A percentile compares a stretch with the other conserved stretches of the same genome.
phyloP scores from a whole-genome alignment of 2,113 vertebrate genomes.

The Sinocyclocheilus maitianheensis region DNA sequence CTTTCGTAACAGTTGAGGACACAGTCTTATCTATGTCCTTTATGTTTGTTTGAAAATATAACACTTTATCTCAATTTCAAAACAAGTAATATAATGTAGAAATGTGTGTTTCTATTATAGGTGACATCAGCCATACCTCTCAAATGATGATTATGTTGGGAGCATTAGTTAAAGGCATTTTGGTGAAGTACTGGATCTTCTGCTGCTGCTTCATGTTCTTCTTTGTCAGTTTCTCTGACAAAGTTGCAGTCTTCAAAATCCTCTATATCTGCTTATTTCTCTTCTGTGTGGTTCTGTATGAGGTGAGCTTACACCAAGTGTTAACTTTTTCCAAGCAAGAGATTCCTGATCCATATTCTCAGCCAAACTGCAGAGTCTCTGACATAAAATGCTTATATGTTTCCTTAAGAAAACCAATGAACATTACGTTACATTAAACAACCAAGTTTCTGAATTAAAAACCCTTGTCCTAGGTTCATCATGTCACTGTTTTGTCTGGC shows the following conservation, averaged over 20 bases:
- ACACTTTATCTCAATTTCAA: not conserved
- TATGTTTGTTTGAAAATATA: not conserved
- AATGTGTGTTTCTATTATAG: conserved; percentile 55
- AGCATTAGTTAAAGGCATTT: conserved; percentile 66
- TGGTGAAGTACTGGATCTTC: conserved; percentile 79
- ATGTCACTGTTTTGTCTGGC: no score
- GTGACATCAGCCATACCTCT: conserved; percentile 57
- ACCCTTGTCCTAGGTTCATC: no score
- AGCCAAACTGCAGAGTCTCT: not conserved
- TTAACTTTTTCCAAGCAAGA: not conserved
- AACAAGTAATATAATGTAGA: not conserved
- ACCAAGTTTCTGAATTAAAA: no score
- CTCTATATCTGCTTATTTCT: conserved; percentile 75
- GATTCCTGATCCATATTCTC: not conserved
- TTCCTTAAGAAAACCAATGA: not conserved
- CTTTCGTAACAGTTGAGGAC: not conserved
- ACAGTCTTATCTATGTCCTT: not conserved
- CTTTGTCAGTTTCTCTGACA: conserved; percentile 77
- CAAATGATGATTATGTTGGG: conserved; percentile 70
- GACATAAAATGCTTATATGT: not conserved
- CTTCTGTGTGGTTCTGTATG: conserved; percentile 74
- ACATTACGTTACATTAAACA: no score
- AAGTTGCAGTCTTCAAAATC: conserved; percentile 74
- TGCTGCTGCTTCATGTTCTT: conserved; percentile 79
- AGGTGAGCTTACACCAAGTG: conserved; percentile 59